These are phyloP conservation scores for Micromussa lordhowensis DNA, from an alignment of 92 coral and sea anemone species.

Conservation along the genomic window DNA sequence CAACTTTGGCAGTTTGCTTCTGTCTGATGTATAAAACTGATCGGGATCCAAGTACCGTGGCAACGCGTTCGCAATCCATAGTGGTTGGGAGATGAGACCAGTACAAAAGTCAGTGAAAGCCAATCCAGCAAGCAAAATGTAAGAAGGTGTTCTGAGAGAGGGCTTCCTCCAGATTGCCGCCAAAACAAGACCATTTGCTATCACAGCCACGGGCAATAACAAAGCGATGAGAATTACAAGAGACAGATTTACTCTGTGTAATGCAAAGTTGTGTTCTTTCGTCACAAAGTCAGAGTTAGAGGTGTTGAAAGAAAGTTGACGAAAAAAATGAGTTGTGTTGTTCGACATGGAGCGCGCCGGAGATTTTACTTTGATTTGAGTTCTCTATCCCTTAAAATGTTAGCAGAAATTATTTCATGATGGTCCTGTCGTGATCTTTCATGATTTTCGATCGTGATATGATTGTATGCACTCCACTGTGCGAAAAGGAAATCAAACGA, in stretches of 20 bases:
- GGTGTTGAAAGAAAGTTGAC: background rate
- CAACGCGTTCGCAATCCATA: background rate
- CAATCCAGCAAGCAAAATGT: conserved; percentile 36
- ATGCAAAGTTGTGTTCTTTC: background rate
- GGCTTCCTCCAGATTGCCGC: conserved; percentile 17
- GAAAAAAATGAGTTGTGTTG: background rate
- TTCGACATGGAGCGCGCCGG: background rate
- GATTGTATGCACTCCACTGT: too few species aligned
- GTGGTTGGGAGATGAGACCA: conserved; percentile 40
- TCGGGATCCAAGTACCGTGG: too few species aligned
- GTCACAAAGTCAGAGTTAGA: background rate
- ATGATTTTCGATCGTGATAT: too few species aligned
- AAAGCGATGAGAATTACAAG: background rate
- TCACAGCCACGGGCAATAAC: conserved; percentile 18
- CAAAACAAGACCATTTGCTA: conserved; percentile 24
- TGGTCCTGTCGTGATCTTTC: too few species aligned
- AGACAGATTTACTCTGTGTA: background rate
- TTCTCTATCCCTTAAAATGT: too few species aligned
- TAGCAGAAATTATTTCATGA: too few species aligned
- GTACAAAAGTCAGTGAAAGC: conserved; percentile 32
- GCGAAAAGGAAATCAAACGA: too few species aligned
- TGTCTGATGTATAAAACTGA: background rate
- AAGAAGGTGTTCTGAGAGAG: conserved; percentile 42
- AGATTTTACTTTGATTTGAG: background rate
- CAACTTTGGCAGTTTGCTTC: background rate